Conservation (phyloP, 2,888 invertebrate genomes). For the Meliscaeva auricollis region DNA sequence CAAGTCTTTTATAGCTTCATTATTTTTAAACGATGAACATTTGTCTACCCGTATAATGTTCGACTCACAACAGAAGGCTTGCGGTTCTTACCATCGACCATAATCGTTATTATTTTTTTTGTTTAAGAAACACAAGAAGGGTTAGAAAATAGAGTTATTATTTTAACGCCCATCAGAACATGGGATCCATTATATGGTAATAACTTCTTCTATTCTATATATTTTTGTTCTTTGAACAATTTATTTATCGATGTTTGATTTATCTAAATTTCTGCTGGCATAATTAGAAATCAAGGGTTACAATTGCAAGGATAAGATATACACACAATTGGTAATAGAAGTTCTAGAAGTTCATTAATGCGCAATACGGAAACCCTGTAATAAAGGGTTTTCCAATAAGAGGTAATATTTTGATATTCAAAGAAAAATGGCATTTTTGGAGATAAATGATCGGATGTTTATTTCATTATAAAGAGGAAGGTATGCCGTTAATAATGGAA, state of each 20-base stretch:
- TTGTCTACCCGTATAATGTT: slow-evolving; percentile 35
- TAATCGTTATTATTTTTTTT: background rate
- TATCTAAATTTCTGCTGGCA: background rate
- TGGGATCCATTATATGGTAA: background rate
- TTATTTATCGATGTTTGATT: background rate
- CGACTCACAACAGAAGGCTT: slow-evolving; percentile 36
- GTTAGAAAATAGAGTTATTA: slow-evolving; percentile 2
- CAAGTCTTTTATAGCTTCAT: slow-evolving; percentile 63
- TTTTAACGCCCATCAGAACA: slow-evolving; percentile 16
- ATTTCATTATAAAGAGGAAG: too few relatives aligned
- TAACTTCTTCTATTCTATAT: background rate
- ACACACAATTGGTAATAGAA: too few relatives aligned
- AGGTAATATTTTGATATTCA: too few relatives aligned
- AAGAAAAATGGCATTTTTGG: too few relatives aligned
- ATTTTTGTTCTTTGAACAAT: background rate
- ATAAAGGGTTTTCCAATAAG: too few relatives aligned
- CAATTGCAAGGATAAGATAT: too few relatives aligned
- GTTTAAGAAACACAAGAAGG: background rate
- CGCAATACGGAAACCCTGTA: too few relatives aligned
- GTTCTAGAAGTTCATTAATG: too few relatives aligned
- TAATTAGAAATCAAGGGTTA: background rate
- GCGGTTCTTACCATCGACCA: background rate
- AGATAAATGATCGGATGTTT: too few relatives aligned
- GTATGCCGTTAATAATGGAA: too few relatives aligned
- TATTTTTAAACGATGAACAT: slow-evolving; percentile 57